phyloP scores from a whole-genome alignment of 2,888 invertebrate species.

The Glyphotaelius pellucidus region DNA sequence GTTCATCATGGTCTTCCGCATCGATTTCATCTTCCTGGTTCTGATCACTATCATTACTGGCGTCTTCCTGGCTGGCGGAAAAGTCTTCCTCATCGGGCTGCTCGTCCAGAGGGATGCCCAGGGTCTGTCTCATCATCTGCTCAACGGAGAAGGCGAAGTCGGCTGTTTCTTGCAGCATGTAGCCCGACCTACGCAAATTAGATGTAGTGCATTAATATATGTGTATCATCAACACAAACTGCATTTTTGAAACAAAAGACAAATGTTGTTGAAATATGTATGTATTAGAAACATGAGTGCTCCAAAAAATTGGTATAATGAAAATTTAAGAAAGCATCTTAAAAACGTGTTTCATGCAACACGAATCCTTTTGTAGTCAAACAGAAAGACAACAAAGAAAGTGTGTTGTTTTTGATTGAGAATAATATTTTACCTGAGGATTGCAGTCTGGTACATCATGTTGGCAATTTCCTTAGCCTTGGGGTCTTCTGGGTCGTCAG shows the following conservation, averaged over 20 bases:
- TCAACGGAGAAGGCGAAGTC: constrained; percentile 95
- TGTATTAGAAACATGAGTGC: too few species aligned
- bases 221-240: background rate
- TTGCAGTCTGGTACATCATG: constrained; percentile 95
- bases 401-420: background rate
- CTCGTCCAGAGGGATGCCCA: constrained; percentile 89
- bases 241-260: background rate
- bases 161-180: constrained; percentile 89
- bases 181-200: constrained; percentile 84
- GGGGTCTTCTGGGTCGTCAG: constrained; percentile 85
- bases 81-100: constrained; percentile 73
- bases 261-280: background rate
- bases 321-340: background rate
- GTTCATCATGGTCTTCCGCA: constrained; percentile 78
- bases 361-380: background rate
- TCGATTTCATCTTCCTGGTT: constrained; percentile 72
- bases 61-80: constrained; percentile 72
- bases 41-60: constrained; percentile 72
- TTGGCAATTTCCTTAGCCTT: constrained; percentile 89
- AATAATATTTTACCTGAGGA: constrained; percentile 77
- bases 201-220: background rate
- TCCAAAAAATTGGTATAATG: background rate
- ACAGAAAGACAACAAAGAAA: background rate
- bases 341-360: background rate
- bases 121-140: constrained; percentile 87